phyloP scores from a whole-genome alignment of 2,888 invertebrate species.

The Drosophila picticornis region DNA sequence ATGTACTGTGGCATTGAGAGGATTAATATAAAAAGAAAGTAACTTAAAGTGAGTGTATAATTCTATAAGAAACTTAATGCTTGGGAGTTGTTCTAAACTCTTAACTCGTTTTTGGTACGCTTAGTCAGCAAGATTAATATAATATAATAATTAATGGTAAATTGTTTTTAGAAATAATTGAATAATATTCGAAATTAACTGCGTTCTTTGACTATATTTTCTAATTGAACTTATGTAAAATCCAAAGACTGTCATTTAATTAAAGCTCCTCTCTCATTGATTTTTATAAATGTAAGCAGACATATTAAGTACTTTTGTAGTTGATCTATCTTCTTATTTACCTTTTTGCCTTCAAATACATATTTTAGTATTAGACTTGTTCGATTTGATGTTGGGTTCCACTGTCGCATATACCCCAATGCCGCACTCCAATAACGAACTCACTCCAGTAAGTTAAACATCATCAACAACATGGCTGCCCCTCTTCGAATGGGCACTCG shows the following conservation, averaged over 20 bases:
- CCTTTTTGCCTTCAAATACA: neutral
- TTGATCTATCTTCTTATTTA: neutral
- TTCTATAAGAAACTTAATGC: neutral
- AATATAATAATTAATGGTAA: too few species aligned
- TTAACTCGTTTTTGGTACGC: neutral
- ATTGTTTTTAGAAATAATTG: too few species aligned
- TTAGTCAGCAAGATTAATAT: neutral
- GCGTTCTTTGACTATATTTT: too few species aligned
- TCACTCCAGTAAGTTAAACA: conserved; percentile 62
- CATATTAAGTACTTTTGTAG: neutral
- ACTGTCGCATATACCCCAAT: conserved; percentile 36
- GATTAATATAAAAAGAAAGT: neutral
- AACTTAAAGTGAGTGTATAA: neutral
- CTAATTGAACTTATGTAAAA: accelerated
- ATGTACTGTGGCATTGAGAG: conserved; percentile 26
- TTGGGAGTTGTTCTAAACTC: neutral
- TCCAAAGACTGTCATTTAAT: neutral
- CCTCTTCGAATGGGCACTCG: conserved; percentile 45
- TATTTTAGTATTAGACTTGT: neutral
- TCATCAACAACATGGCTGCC: conserved; percentile 78
- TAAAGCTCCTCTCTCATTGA: neutral
- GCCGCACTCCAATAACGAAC: conserved; percentile 15
- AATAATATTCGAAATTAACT: too few species aligned
- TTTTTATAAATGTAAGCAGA: neutral
- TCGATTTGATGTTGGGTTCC: conserved; percentile 1